These are phyloP conservation scores for Ariopsis seemanni DNA, from an alignment of 2,113 vertebrate species.

Conservation along the genomic window DNA sequence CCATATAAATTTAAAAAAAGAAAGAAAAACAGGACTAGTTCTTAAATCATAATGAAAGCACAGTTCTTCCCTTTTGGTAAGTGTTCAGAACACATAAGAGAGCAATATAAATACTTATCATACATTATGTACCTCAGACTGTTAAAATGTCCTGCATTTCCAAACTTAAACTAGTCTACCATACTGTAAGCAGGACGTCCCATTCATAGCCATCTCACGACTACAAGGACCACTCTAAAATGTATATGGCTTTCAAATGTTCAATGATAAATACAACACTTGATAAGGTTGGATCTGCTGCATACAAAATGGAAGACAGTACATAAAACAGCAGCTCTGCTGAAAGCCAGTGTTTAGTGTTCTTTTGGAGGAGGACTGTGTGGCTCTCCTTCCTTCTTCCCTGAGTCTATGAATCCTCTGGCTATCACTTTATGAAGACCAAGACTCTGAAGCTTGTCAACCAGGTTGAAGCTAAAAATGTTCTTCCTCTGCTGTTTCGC, in stretches of 20 bases:
- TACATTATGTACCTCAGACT: conserved; percentile 2
- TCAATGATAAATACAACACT: background rate
- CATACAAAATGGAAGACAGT: conserved; percentile 6
- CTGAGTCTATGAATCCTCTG: conserved; percentile 58
- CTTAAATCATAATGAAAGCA: conserved; percentile 28
- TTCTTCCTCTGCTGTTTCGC: conserved; percentile 42
- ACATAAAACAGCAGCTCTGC: background rate
- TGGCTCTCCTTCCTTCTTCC: background rate
- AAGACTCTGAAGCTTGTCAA: conserved; percentile 77
- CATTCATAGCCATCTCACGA: background rate
- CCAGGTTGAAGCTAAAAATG: conserved; percentile 79
- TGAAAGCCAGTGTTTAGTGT: conserved; percentile 2
- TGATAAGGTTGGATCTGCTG: conserved; percentile 12
- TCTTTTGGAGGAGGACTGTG: background rate
- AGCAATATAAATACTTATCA: conserved; percentile 4
- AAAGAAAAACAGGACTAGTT: conserved; percentile 1
- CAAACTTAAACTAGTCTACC: background rate
- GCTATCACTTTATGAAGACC: conserved; percentile 79
- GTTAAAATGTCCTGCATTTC: conserved; percentile 23
- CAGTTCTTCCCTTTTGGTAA: conserved; percentile 21
- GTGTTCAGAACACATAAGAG: conserved; percentile 23
- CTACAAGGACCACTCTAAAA: background rate
- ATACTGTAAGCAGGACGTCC: background rate
- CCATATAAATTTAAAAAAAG: background rate
- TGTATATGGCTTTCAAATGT: conserved; percentile 43